Percentiles rank a stretch among this genome's conserved stretches.
Evolutionary conservation across 2,888 invertebrate genomes (phyloP).

Genomic region (Volucella zonaria): DNA sequence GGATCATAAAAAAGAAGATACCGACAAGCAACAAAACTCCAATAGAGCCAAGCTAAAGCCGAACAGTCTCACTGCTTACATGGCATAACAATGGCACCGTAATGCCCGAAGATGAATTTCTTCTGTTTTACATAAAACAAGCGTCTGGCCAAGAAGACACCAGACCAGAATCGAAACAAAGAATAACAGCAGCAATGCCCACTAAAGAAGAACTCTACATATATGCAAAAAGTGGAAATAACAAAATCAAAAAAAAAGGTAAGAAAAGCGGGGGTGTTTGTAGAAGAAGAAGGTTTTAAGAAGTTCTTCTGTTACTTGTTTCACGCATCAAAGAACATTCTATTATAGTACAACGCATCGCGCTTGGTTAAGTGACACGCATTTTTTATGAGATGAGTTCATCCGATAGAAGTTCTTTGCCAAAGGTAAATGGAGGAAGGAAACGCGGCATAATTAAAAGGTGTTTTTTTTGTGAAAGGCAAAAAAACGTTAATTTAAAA

Average conservation of each 20-base stretch:
- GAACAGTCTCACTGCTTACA: constrained; percentile 49
- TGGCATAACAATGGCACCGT: constrained; percentile 58
- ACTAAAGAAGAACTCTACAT: neutral
- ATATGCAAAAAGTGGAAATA: constrained; percentile 27
- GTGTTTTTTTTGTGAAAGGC: constrained; percentile 37
- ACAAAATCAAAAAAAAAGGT: constrained; percentile 24
- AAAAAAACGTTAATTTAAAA: constrained; percentile 27
- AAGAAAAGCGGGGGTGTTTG: constrained; percentile 58
- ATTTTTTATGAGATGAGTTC: constrained; percentile 55
- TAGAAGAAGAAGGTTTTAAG: constrained; percentile 28
- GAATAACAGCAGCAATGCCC: constrained; percentile 23
- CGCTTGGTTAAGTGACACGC: constrained; percentile 53
- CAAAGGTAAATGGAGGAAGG: constrained; percentile 14
- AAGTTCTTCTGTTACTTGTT: constrained; percentile 43
- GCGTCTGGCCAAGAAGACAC: constrained; percentile 19
- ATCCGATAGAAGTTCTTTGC: constrained; percentile 45
- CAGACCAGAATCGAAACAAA: constrained; percentile 45
- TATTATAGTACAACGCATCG: constrained; percentile 51
- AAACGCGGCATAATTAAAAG: constrained; percentile 38
- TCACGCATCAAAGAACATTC: constrained; percentile 56
- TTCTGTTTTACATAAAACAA: constrained; percentile 65
- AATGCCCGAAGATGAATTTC: constrained; percentile 61
- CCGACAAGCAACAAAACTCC: constrained; percentile 21
- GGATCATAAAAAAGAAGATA: constrained; percentile 25
- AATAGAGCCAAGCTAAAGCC: constrained; percentile 38